Percentiles rank a stretch among this genome's conserved stretches.
phyloP scores from a whole-genome alignment of 2,888 invertebrate genomes.

The Lydus trimaculatus region DNA sequence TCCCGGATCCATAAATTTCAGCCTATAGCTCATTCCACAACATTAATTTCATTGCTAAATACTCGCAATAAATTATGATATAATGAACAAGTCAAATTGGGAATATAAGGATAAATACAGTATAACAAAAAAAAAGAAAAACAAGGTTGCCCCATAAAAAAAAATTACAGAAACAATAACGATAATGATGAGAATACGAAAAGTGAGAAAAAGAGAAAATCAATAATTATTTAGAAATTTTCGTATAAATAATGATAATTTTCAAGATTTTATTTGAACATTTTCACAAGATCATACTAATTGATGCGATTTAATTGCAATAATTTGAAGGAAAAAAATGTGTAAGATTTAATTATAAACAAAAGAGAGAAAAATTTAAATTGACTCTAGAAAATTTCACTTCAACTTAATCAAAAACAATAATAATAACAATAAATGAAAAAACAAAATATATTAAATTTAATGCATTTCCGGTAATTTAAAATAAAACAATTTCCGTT shows the following conservation, averaged over 20 bases:
- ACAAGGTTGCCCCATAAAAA: background rate
- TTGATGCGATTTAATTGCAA: background rate
- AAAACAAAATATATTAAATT: background rate
- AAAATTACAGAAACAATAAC: background rate
- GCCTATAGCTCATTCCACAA: constrained; percentile 62
- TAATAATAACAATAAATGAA: background rate
- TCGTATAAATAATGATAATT: background rate
- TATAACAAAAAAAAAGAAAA: no score
- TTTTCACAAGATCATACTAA: background rate
- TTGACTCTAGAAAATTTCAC: background rate
- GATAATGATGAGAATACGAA: background rate
- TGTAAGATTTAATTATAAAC: background rate
- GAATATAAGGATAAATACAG: constrained; percentile 57
- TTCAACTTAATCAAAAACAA: background rate
- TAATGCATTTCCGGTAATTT: constrained; percentile 3
- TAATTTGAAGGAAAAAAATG: background rate
- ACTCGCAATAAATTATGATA: constrained; percentile 61
- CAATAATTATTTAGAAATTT: background rate
- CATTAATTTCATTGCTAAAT: constrained; percentile 63
- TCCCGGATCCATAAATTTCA: constrained; percentile 63
- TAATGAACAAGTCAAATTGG: constrained; percentile 61
- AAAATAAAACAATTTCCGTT: background rate
- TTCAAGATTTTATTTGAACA: background rate
- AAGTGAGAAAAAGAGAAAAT: background rate
- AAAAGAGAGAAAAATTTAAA: background rate